Evolutionary conservation across 2,888 invertebrate species (phyloP), one percentile per base, ranked within the genome.

Genomic region (Hesperia comma): DNA sequence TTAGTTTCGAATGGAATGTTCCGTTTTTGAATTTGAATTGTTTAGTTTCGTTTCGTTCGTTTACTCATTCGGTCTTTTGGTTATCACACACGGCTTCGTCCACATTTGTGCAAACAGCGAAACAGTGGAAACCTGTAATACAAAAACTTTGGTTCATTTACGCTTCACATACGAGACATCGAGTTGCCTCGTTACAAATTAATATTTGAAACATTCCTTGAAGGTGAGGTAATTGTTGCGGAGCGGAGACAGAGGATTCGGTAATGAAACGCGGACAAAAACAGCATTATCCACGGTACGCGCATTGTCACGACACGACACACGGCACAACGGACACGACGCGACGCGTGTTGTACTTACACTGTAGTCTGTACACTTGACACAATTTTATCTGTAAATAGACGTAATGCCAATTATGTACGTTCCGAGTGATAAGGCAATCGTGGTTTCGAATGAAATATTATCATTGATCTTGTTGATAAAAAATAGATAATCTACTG

Each of bases 1-100:
- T 88, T 88, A 89, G 84, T 81, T 79, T 82, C 70, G 63, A 72
- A 83, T 87, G 91, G 91, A 91, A 92, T 92, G 91, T 78, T 85
- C 80, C 78, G 81, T 87, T 85, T 69, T 69, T 43, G 68, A 72
- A 71, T 74, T 73, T 70, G 72, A 72, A 74, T 74, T 81, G 70
- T 77, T 82, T 78, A 71, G 76, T 76, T 80, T 79, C 79, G 83
- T 73, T 77, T 77, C 66, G 66, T 77, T 76, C 76, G 80, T 81
- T 82, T 75, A 69, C 63, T 70, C 68, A 73, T 73, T 66, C 56
- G 71, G 70, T 71, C 57, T 70, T 75, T 83, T 75, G 83, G 75
- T 84, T 86, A 85, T 85, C 83, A 85, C 82, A 79, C 76, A 72
- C 73, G 79, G 80, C 81, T 82, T 83, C 83, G 75, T 78, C 78